Base-by-base conservation (phyloP, 2,888 invertebrate species). In the Neoitamus cyanurus region DNA sequence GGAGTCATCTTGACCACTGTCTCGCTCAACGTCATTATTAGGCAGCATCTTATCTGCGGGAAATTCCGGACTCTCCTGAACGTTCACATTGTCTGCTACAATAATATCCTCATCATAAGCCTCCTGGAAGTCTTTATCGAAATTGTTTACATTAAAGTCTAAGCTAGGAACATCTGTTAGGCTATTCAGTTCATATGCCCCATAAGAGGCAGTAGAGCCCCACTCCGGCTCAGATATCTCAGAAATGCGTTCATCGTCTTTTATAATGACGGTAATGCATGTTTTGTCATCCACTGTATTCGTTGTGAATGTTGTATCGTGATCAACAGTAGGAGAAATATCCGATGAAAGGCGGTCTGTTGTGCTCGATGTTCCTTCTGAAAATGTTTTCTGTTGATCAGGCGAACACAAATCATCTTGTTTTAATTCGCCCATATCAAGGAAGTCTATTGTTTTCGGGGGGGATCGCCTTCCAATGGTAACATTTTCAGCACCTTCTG, bases 171-270 rank as follows among this genome's bases (percentile, higher is more conserved):
- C 69, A 85, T 87, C 87, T 25, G 85, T 85, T 73, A 87, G 78
- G 84, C 86, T 87, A 69, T 87, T 86, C 78, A 87, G 82, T 84
- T 86, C 85, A 48, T 84, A 85, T 28, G 78, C 85, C 15, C 58
- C 68, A 77, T 73, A 84, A 7, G 86, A 86, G 42, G 84, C 84
- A 20, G 86, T 86, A n/a, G 86, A 87, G 15, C 68, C 83, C 87
- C 87, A 87, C 70, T 87, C 86, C 34, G 88, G 88, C 80, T 88
- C 87, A n/a, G 87, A 87, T 28, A 87, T 87, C 85, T 88, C 88
- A 25, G 88, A 88, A 77, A 88, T 87, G 37, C 87, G 37, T 85
- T 87, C 87, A 73, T 87, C 87, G 68, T 88, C 88, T 75, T 86
- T 86, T n/a, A 86, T 77, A 75, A 87, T 85, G 13, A 87, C 87